These are phyloP conservation scores for Drosophila kanekoi DNA, from an alignment of 2,888 invertebrate species.

Conservation along the genomic window DNA sequence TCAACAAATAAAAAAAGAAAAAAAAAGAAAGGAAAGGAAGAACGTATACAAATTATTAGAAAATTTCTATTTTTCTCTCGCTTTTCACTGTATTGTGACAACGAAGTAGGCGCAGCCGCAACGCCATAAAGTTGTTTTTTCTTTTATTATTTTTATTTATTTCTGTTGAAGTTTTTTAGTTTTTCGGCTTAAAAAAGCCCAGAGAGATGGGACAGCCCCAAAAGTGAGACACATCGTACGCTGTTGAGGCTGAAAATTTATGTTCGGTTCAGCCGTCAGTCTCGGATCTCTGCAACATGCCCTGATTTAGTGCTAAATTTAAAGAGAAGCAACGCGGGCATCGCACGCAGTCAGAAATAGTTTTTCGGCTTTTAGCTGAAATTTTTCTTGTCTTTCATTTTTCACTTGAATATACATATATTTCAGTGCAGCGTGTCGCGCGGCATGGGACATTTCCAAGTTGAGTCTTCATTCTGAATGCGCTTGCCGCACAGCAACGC, in stretches of 20 bases:
- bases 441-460: conserved; percentile 75
- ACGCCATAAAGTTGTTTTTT: conserved; percentile 54
- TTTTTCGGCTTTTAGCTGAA: conserved; percentile 20
- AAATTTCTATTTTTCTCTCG: conserved; percentile 50
- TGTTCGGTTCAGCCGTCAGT: conserved; percentile 67
- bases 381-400: conserved; percentile 1
- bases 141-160: not conserved
- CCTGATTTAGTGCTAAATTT: conserved; percentile 82
- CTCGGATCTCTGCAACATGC: conserved; percentile 61
- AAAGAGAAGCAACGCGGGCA: conserved; percentile 44
- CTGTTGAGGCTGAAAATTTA: conserved; percentile 63
- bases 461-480: conserved; percentile 42
- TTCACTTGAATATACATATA: conserved; percentile 58
- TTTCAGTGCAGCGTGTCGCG: conserved; percentile 52
- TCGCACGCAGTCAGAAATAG: conserved; percentile 47
- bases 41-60: conserved; percentile 57
- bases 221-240: conserved; percentile 71
- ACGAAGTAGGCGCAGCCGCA: conserved; percentile 60
- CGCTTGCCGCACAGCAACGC: conserved; percentile 39
- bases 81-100: conserved; percentile 49
- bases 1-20: conserved; percentile 22
- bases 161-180: conserved; percentile 10
- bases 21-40: too few relatives aligned
- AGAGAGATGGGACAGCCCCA: conserved; percentile 33
- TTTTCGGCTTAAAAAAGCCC: conserved; percentile 14